Conservation (phyloP, 1,140 invertebrate genomes). For the Piezodorus guildinii region DNA sequence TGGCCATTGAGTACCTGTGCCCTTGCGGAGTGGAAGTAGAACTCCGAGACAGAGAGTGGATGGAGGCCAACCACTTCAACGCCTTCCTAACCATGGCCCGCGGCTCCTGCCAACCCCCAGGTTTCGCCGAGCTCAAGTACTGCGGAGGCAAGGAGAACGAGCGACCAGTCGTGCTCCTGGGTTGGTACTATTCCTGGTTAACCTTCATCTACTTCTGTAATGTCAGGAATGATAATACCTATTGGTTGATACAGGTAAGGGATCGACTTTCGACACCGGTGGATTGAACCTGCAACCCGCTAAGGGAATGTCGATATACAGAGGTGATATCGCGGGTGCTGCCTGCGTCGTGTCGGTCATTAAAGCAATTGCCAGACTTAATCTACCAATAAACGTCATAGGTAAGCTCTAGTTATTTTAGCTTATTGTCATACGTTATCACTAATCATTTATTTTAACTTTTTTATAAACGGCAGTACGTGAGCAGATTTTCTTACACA, state of each 20-base stretch:
- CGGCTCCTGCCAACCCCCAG: constrained; percentile 42
- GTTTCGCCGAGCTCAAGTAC: constrained; percentile 40
- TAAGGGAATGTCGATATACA: constrained; percentile 65
- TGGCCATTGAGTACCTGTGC: constrained; percentile 17
- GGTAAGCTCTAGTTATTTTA: neutral
- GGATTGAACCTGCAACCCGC: constrained; percentile 73
- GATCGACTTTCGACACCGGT: constrained; percentile 81
- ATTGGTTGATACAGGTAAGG: constrained; percentile 45
- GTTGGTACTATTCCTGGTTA: neutral
- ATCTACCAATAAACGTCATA: constrained; percentile 53
- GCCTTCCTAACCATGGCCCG: constrained; percentile 42
- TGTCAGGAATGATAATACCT: neutral
- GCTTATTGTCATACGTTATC: no score
- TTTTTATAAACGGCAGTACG: no score
- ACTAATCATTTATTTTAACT: no score
- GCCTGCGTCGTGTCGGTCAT: constrained; percentile 61
- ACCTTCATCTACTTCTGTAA: neutral
- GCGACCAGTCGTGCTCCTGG: constrained; percentile 30
- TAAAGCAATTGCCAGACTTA: constrained; percentile 52
- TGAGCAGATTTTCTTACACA: no score
- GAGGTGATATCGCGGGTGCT: constrained; percentile 81
- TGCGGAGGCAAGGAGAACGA: constrained; percentile 28
- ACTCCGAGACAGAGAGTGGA: constrained; percentile 39
- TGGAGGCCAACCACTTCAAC: constrained; percentile 40
- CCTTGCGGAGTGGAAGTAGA: constrained; percentile 30